A percentile compares a stretch with the other conserved stretches of the same genome.
Evolutionary conservation across 2,888 invertebrate species (phyloP).

Genomic region (Erebia aethiops): DNA sequence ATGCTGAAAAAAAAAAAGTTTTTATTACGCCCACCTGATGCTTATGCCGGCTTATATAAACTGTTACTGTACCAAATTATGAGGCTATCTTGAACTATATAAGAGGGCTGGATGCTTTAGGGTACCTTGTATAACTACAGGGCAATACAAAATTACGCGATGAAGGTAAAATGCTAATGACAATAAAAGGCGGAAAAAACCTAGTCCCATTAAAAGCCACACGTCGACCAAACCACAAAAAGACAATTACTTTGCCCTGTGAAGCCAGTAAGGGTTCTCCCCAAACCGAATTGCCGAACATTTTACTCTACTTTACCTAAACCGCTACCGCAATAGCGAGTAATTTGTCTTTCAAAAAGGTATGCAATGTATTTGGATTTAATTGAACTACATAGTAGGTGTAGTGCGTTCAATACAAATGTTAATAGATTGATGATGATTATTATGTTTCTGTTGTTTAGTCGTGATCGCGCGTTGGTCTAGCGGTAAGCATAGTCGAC

Average conservation of each 20-base stretch:
- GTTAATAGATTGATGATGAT: too few relatives aligned
- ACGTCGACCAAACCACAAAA: slow-evolving; percentile 72
- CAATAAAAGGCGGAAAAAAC: slow-evolving; percentile 66
- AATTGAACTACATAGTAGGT: not conserved
- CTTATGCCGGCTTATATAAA: too few relatives aligned
- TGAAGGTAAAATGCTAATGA: slow-evolving; percentile 49
- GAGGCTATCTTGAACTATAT: too few relatives aligned
- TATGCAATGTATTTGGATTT: slow-evolving; percentile 2
- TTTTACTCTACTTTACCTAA: slow-evolving; percentile 58
- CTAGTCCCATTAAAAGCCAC: slow-evolving; percentile 64
- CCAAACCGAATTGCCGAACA: slow-evolving; percentile 60
- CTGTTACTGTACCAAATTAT: too few relatives aligned
- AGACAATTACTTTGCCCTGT: slow-evolving; percentile 73
- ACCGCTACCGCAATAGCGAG: slow-evolving; percentile 35
- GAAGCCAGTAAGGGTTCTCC: slow-evolving; percentile 71
- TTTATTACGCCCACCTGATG: too few relatives aligned
- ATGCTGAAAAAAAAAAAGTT: too few relatives aligned
- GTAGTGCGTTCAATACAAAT: not conserved
- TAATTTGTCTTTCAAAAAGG: slow-evolving; percentile 33
- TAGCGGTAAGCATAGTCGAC: too few relatives aligned
- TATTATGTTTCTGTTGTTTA: too few relatives aligned
- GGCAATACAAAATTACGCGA: not conserved
- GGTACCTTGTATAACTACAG: too few relatives aligned
- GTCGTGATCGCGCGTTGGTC: too few relatives aligned
- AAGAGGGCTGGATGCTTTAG: too few relatives aligned